A percentile compares a stretch with the other conserved stretches of the same genome.
Evolutionary conservation across 2,113 vertebrate species (phyloP).

Genomic region (Ictidomys tridecemlineatus): DNA sequence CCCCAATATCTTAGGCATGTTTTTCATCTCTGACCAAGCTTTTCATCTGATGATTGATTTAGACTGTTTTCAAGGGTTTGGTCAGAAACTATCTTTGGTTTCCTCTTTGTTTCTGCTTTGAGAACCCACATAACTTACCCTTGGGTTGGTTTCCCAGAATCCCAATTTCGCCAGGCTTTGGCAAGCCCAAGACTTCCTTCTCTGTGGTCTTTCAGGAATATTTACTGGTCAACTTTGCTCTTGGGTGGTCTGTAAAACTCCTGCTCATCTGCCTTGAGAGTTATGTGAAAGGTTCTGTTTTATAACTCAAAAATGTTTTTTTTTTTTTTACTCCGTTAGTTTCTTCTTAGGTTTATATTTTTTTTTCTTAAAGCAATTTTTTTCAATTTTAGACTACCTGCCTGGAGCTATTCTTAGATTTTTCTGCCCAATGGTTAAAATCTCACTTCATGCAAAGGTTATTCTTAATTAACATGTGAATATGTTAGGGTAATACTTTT

Average conservation of each 20-base stretch:
- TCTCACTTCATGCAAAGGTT: not conserved
- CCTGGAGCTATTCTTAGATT: not conserved
- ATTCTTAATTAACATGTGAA: not conserved
- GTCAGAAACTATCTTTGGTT: not conserved
- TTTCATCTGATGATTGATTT: not conserved
- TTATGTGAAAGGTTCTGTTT: not conserved
- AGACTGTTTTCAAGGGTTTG: not conserved
- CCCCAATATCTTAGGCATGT: rapidly evolving
- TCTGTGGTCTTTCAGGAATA: not conserved
- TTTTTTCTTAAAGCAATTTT: not conserved
- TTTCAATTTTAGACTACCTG: not conserved
- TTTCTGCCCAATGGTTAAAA: slow-evolving; percentile 10
- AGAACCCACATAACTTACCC: not conserved
- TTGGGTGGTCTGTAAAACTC: not conserved
- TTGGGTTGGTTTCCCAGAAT: not conserved
- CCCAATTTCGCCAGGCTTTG: not conserved
- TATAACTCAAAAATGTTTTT: not conserved
- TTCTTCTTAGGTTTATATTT: not conserved
- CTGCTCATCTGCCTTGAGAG: not conserved
- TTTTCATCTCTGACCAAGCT: not conserved
- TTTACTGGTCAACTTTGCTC: not conserved
- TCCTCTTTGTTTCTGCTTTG: not conserved
- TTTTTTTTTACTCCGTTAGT: not conserved
- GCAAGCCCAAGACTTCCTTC: not conserved
- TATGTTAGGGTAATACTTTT: not conserved